Evolutionary conservation across 2,113 vertebrate genomes (phyloP), one percentile per base, ranked within the genome.

Genomic region (Uria aalge): DNA sequence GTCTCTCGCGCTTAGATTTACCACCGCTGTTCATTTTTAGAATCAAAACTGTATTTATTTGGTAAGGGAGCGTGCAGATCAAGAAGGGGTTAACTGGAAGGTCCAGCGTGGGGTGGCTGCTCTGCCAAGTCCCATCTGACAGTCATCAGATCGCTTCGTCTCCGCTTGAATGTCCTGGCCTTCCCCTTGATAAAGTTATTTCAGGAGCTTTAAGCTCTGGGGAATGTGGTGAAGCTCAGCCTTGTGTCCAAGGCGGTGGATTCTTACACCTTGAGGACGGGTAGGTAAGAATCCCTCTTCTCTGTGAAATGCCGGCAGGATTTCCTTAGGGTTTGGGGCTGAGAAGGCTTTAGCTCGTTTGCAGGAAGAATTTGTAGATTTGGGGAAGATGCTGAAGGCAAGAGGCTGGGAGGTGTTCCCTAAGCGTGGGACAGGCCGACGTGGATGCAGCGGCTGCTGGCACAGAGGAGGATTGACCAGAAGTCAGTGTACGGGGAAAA

Each of bases 341-440:
- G 60, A 47, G 36, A 10, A 4, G 10, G 11, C 24, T 74, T 84
- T 23, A 68, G 27, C 41, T 47, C 3, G 1, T 45, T 62, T 56
- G n/a, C 50, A 71, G 62, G 62, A 59, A 71, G 43, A 59, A 38
- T 75, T 22, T 48, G 56, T 59, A 27, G 45, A 9, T 60, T 50
- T 50, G 67, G 52, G 23, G 57, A 36, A 47, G 26, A 15, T 11
- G n/a, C 56, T 1, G 0, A 59, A 71, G 38, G 32, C 30, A 38
- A 32, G 40, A 92, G 30, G 18, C 60, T 40, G n/a, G 30, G 71
- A 55, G 59, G 21, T 17, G 62, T 41, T 48, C 59, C 63, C 23
- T 11, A 6, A n/a, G 21, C 6, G 7, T 15, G 29, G 60, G 29
- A 7, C 24, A 8, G 50, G 4, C 27, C 1, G 2, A 5, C 4